Percentiles rank a stretch among this genome's conserved stretches.
Conservation (phyloP, 1,140 invertebrate species). For the Sinella curviseta region DNA sequence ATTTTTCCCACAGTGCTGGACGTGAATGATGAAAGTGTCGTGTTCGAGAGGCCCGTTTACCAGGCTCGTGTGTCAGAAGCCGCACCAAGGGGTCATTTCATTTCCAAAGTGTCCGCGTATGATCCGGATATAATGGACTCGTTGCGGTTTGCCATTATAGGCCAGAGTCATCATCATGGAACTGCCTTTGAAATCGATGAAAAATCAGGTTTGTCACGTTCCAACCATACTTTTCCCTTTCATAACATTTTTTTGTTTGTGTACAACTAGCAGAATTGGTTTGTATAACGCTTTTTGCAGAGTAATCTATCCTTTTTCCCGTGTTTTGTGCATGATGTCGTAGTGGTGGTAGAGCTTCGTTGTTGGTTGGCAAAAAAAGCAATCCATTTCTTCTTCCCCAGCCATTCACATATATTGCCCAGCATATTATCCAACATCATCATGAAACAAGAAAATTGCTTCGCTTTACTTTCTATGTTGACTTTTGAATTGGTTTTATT, state of each 20-base stretch:
- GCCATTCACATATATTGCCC: no score
- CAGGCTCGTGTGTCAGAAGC: slow-evolving; percentile 76
- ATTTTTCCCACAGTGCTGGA: slow-evolving; percentile 65
- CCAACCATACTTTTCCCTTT: not conserved
- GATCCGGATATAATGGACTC: slow-evolving; percentile 81
- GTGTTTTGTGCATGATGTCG: not conserved
- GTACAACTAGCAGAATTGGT: not conserved
- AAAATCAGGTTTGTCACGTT: slow-evolving; percentile 57
- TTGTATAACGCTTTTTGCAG: not conserved
- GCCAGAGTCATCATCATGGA: slow-evolving; percentile 74
- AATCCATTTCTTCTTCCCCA: no score
- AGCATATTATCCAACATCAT: no score
- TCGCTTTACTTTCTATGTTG: no score
- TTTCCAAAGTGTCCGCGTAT: slow-evolving; percentile 80
- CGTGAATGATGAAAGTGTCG: slow-evolving; percentile 84
- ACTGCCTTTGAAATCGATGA: slow-evolving; percentile 75
- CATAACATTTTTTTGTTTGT: not conserved
- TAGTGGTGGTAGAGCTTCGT: no score
- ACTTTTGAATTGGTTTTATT: no score
- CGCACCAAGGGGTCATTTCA: slow-evolving; percentile 80
- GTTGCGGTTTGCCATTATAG: slow-evolving; percentile 78
- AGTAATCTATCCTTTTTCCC: not conserved
- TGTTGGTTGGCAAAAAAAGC: no score
- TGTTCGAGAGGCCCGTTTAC: slow-evolving; percentile 79
- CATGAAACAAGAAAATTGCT: no score